Evolutionary conservation across 2,113 vertebrate genomes (phyloP), one percentile per base, ranked within the genome.

Genomic region (Promerops cafer): DNA sequence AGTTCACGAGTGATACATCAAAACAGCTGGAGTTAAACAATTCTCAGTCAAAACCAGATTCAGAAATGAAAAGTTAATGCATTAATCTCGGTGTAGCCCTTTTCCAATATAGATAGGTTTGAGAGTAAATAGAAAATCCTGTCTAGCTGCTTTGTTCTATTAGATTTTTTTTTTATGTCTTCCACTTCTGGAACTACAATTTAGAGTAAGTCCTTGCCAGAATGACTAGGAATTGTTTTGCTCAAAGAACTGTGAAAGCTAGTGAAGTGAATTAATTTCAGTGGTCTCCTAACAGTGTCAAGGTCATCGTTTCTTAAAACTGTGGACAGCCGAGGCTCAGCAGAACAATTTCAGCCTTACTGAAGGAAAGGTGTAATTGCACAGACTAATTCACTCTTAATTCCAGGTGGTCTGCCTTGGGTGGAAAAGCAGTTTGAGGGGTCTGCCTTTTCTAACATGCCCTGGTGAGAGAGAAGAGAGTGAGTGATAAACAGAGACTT

Each of bases 61-160:
- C 69, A 92, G 92, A 95, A 94, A 93, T 94, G 91, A 97, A 97
- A 93, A 96, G 77, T 83, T 95, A 92, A 94, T 93, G 42, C 91
- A 90, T 94, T 92, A 91, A 96, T 97, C 94, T 97, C 35, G 59
- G 52, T 68, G 59, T 89, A 80, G 68, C 60, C 75, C 42, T 81
- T 87, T 97, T 96, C 91, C 82, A 95, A 93, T 97, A 93, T 45
- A 97, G 66, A 83, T 84, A 83, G 66, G 80, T 95, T 97, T 92
- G 79, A 80, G 87, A 94, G 74, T 91, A 97, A 97, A 96, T 87
- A 97, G 86, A 95, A 97, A 97, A 91, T 91, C 64, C n/a, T 91
- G 71, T 92, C 78, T 90, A 78, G 83, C 37, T 83, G 66, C 70
- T 97, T 96, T 78, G 86, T 54, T 93, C 68, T 96, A 68, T 96